Evolutionary conservation across 2,113 vertebrate genomes (phyloP).

Genomic region (Spilogale gracilis): DNA sequence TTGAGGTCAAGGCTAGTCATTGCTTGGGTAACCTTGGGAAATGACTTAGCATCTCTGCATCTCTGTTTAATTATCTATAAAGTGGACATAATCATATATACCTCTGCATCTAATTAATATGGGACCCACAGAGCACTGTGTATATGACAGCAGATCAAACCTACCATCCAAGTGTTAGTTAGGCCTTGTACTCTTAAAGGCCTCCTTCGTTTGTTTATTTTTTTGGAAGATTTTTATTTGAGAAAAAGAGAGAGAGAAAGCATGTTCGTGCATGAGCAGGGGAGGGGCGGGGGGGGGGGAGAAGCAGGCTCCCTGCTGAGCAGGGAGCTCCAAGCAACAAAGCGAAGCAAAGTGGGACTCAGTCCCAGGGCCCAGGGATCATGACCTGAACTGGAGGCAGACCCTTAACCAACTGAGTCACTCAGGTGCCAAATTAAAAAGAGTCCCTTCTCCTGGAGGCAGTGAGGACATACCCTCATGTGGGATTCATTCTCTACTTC

Average conservation of each 20-base stretch:
- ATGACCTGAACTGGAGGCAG: background rate
- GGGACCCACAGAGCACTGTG: background rate
- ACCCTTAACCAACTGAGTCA: background rate
- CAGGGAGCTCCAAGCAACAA: no score
- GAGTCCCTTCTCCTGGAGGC: background rate
- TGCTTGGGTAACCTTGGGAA: background rate
- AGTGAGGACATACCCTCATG: background rate
- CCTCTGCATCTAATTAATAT: background rate
- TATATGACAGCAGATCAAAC: background rate
- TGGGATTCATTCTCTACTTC: background rate
- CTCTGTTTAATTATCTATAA: constrained; percentile 3
- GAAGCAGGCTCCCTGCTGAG: background rate
- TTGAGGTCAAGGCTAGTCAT: background rate
- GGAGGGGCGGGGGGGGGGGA: background rate
- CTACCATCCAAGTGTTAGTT: background rate
- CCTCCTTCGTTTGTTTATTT: background rate
- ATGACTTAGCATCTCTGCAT: background rate
- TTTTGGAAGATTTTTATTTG: background rate
- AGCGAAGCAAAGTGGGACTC: no score
- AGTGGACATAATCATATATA: background rate
- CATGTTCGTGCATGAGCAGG: background rate
- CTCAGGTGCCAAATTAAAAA: background rate
- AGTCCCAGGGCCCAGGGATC: background rate
- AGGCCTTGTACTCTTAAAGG: background rate
- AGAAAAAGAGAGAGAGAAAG: background rate